phyloP scores from a whole-genome alignment of 2,888 invertebrate species.

The Pseudeuparius sepicola region DNA sequence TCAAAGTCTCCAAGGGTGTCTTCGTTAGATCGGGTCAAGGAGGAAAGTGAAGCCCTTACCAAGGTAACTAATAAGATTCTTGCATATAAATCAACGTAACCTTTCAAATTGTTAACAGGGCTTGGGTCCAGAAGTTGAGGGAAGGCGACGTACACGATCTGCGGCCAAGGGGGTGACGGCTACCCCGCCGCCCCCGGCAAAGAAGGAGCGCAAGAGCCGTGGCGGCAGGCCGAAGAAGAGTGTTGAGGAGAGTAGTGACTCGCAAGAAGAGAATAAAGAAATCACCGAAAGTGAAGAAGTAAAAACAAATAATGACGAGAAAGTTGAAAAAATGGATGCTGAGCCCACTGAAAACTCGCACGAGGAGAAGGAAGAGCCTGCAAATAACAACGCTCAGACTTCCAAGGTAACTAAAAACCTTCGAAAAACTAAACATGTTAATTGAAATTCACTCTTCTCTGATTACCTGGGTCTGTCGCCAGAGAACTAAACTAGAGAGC shows the following conservation, averaged over 20 bases:
- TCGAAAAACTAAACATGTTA: neutral
- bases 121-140: constrained; percentile 44
- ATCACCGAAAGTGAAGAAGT: constrained; percentile 31
- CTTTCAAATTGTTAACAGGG: constrained; percentile 34
- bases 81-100: constrained; percentile 1
- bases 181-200: constrained; percentile 45
- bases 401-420: constrained; percentile 24
- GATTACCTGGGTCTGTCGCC: no score
- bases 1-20: constrained; percentile 41
- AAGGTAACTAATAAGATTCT: constrained; percentile 36
- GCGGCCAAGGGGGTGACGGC: constrained; percentile 44
- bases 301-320: constrained; percentile 31
- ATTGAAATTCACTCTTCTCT: no score
- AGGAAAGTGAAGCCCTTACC: constrained; percentile 44
- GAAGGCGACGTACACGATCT: constrained; percentile 47
- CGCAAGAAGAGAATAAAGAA: constrained; percentile 35
- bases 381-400: constrained; percentile 34
- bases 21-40: constrained; percentile 41
- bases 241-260: constrained; percentile 31
- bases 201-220: constrained; percentile 39
- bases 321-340: constrained; percentile 28
- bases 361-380: constrained; percentile 33
- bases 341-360: constrained; percentile 31
- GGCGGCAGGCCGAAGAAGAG: constrained; percentile 34
- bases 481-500: no score